Conservation (phyloP, 2,888 invertebrate genomes). For the Ophion costatus region DNA sequence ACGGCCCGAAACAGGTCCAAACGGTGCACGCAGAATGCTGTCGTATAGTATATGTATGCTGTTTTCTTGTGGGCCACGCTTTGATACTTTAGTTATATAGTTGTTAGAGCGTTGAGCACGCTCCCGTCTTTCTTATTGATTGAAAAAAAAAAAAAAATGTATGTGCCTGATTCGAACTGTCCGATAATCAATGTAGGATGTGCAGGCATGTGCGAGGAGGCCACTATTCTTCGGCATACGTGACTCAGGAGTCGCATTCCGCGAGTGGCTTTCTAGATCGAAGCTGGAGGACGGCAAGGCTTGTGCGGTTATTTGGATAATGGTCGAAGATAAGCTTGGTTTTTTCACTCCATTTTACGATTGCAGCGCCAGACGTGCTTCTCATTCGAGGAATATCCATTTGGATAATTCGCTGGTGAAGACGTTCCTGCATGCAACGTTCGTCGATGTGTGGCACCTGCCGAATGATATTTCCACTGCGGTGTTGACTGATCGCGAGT, state of each 20-base stretch:
- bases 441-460: background rate
- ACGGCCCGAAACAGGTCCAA: constrained; percentile 61
- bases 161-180: constrained; percentile 30
- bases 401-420: constrained; percentile 39
- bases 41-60: background rate
- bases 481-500: constrained; percentile 14
- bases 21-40: constrained; percentile 28
- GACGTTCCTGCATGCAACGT: constrained; percentile 3
- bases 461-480: background rate
- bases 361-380: constrained; percentile 12
- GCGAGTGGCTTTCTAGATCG: constrained; percentile 25
- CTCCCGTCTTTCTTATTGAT: constrained; percentile 43
- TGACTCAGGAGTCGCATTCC: constrained; percentile 38
- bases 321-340: background rate
- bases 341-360: constrained; percentile 1
- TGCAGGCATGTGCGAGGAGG: background rate
- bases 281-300: constrained; percentile 7
- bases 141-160: constrained; percentile 22
- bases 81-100: constrained; percentile 50
- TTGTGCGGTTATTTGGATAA: constrained; percentile 28
- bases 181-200: constrained; percentile 23
- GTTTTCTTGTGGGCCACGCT: constrained; percentile 26
- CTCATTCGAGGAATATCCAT: constrained; percentile 35
- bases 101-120: constrained; percentile 57
- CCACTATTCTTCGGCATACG: constrained; percentile 28